phyloP scores from a whole-genome alignment of 2,797 vertebrate genomes.

The Tapera naevia region DNA sequence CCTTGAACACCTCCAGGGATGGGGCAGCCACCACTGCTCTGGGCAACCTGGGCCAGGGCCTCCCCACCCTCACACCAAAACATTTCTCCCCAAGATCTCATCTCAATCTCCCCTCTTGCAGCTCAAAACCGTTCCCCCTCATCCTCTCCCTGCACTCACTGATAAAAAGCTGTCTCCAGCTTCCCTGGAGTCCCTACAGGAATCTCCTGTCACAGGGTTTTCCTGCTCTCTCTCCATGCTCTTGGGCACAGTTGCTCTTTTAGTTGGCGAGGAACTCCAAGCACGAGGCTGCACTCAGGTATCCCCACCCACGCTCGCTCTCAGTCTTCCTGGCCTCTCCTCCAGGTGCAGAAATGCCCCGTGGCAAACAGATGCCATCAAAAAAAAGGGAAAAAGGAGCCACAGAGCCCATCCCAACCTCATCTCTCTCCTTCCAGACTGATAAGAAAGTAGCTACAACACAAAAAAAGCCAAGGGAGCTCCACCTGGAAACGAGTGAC shows the following conservation, averaged over 20 bases:
- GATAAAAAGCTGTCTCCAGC: too few species aligned
- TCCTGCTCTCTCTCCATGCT: background rate
- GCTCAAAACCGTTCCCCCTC: too few species aligned
- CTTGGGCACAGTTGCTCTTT: background rate
- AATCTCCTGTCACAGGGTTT: background rate
- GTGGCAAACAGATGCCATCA: background rate
- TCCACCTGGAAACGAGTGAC: background rate
- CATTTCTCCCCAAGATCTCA: too few species aligned
- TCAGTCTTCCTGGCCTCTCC: background rate
- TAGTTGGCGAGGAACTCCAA: background rate
- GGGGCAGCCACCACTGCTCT: too few species aligned
- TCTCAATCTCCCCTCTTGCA: too few species aligned
- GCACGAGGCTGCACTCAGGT: background rate
- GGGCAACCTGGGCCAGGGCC: too few species aligned
- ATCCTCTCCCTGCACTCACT: too few species aligned
- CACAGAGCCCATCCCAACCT: background rate
- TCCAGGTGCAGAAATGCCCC: constrained; percentile 31
- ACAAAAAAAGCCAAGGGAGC: background rate
- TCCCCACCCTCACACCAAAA: too few species aligned
- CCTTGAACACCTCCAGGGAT: too few species aligned
- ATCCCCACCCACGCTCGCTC: background rate
- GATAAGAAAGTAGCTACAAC: background rate
- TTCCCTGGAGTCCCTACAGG: too few species aligned
- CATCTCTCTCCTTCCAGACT: background rate
- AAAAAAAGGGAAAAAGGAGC: background rate